Conservation (phyloP, 2,113 vertebrate genomes). For the Oreochromis niloticus region DNA sequence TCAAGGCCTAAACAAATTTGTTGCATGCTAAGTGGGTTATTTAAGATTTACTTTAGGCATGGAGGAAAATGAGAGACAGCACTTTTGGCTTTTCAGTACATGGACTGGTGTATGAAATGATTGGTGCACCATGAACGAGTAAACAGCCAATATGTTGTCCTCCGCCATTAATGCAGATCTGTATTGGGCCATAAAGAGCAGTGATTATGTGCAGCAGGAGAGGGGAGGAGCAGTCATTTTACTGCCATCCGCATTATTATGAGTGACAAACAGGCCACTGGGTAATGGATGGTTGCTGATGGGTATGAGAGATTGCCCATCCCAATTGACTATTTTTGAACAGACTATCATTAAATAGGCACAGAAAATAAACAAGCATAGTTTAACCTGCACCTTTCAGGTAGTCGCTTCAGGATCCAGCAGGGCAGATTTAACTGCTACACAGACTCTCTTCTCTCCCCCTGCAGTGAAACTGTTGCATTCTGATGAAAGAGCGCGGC, state of each 20-base stretch:
- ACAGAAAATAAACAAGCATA: constrained; percentile 18
- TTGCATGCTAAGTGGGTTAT: constrained; percentile 13
- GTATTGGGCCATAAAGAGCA: constrained; percentile 5
- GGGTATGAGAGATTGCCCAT: constrained; percentile 6
- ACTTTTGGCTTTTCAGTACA: neutral
- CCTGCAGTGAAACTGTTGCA: neutral
- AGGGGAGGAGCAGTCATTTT: constrained; percentile 11
- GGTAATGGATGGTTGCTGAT: constrained; percentile 20
- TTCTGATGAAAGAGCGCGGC: neutral
- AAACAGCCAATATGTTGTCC: constrained; percentile 10
- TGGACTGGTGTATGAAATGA: neutral
- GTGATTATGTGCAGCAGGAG: constrained; percentile 31
- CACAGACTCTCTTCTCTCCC: neutral
- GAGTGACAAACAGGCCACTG: constrained; percentile 35
- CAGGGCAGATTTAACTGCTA: neutral
- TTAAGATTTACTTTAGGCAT: neutral
- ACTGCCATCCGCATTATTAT: constrained; percentile 37
- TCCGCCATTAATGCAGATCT: constrained; percentile 2
- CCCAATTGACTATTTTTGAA: neutral
- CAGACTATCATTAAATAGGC: neutral
- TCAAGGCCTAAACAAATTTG: constrained; percentile 1
- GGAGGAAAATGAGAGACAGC: neutral
- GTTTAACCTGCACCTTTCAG: constrained; percentile 3
- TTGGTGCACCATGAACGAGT: neutral
- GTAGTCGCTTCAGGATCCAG: neutral